These are phyloP conservation scores for Eremobia ochroleuca DNA, from an alignment of 2,888 invertebrate species.

Conservation along the genomic window DNA sequence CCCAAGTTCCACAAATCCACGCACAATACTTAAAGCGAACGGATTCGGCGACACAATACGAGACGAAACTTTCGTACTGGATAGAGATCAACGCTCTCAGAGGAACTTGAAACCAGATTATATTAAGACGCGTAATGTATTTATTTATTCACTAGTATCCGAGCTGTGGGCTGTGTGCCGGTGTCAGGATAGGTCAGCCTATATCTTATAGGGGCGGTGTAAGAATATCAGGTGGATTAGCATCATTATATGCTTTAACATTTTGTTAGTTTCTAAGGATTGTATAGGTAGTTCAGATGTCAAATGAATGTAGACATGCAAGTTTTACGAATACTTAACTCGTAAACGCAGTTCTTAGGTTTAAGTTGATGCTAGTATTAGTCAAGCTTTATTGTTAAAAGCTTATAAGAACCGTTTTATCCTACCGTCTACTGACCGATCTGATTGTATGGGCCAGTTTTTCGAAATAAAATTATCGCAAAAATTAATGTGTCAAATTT, in stretches of 20 bases:
- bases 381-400: neutral
- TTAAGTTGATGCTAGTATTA: neutral
- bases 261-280: neutral
- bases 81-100: slow-evolving; percentile 58
- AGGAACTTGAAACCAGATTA: slow-evolving; percentile 63
- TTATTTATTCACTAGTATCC: slow-evolving; percentile 48
- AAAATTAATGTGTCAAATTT: too few species aligned
- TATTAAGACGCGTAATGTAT: slow-evolving; percentile 55
- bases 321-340: neutral
- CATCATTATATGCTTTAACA: too few species aligned
- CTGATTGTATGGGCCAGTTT: neutral
- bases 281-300: neutral
- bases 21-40: slow-evolving; percentile 21
- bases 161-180: neutral
- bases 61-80: slow-evolving; percentile 44
- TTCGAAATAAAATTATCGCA: too few species aligned
- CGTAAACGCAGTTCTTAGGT: neutral
- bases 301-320: neutral
- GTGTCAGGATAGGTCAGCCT: slow-evolving; percentile 22
- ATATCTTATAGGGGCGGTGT: neutral
- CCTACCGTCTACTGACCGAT: neutral
- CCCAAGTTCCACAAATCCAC: neutral
- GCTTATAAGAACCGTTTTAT: neutral
- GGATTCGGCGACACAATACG: slow-evolving; percentile 54
- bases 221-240: slow-evolving; percentile 1